These are phyloP conservation scores for Chrysocyon brachyurus DNA, from an alignment of 2,797 vertebrate species.

Conservation along the genomic window DNA sequence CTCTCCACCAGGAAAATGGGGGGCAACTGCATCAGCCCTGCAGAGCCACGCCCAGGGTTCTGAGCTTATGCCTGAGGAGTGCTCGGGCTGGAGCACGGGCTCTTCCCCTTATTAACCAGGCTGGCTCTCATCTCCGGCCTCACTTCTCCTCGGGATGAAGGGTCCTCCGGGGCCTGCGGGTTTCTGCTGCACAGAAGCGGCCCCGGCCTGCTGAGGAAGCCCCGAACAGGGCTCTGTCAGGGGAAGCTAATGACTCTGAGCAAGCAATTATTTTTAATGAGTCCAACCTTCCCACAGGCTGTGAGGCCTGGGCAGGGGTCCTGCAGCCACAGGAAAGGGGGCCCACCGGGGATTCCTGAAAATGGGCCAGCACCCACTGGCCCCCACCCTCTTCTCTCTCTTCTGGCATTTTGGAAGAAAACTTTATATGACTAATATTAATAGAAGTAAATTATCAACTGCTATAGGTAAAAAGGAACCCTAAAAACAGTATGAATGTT, in stretches of 20 bases:
- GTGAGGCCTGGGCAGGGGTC: neutral
- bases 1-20: neutral
- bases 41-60: neutral
- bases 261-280: slow-evolving; percentile 80
- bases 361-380: neutral
- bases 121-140: neutral
- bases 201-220: neutral
- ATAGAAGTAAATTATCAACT: neutral
- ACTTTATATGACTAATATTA: neutral
- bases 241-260: slow-evolving; percentile 10
- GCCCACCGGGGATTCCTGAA: neutral
- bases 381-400: neutral
- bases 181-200: neutral
- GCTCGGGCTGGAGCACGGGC: rapidly evolving
- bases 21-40: rapidly evolving
- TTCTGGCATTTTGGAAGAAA: neutral
- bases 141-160: neutral
- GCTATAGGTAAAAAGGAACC: neutral
- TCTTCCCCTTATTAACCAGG: neutral
- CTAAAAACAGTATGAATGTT: neutral
- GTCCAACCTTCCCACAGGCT: neutral
- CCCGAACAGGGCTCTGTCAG: neutral
- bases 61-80: neutral
- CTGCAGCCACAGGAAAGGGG: neutral
- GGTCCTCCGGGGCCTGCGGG: neutral